These are phyloP conservation scores for Hyles lineata DNA, from an alignment of 2,888 invertebrate species.

Conservation along the genomic window DNA sequence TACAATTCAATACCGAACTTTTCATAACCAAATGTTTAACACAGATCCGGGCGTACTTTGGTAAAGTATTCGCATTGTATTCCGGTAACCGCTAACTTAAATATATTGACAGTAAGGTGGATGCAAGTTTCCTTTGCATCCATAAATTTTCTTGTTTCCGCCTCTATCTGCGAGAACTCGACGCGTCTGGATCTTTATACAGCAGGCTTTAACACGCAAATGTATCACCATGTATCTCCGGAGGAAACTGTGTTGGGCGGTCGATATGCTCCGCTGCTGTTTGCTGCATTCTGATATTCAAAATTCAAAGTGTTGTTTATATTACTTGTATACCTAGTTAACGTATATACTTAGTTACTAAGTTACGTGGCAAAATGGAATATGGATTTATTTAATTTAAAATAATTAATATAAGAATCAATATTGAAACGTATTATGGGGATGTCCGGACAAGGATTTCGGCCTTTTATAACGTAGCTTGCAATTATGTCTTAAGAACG, in stretches of 20 bases:
- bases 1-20: background rate
- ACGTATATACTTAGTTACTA: no score
- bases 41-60: background rate
- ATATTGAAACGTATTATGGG: no score
- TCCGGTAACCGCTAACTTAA: slow-evolving; percentile 14
- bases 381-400: no score
- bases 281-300: background rate
- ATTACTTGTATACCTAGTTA: no score
- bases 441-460: no score
- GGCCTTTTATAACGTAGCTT: no score
- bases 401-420: no score
- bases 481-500: no score
- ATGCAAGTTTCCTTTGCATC: slow-evolving; percentile 20
- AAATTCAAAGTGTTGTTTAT: no score
- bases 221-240: slow-evolving; percentile 19
- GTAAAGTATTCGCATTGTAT: slow-evolving; percentile 19
- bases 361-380: no score
- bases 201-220: slow-evolving; percentile 21
- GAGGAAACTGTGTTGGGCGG: slow-evolving; percentile 1
- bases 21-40: slow-evolving; percentile 14
- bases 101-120: slow-evolving; percentile 24
- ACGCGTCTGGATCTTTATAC: slow-evolving; percentile 26
- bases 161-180: slow-evolving; percentile 22
- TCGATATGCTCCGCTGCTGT: background rate
- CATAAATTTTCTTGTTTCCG: slow-evolving; percentile 27